phyloP scores from a whole-genome alignment of 2,888 invertebrate genomes.

The Ectemnius cavifrons region DNA sequence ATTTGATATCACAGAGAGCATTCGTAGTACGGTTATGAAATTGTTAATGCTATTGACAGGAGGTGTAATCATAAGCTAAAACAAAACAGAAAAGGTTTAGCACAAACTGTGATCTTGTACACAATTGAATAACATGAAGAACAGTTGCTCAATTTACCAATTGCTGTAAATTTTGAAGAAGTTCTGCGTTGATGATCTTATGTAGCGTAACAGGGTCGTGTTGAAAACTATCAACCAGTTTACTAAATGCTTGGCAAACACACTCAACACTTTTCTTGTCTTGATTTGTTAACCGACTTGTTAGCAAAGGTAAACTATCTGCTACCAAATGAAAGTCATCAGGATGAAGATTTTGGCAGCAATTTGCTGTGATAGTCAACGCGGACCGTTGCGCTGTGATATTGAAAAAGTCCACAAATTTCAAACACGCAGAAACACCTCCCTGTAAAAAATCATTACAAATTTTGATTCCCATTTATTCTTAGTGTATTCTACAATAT shows the following conservation, averaged over 20 bases:
- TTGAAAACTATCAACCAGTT: slow-evolving; percentile 97
- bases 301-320: slow-evolving; percentile 92
- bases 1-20: slow-evolving; percentile 97
- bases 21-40: slow-evolving; percentile 96
- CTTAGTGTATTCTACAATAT: slow-evolving; percentile 1
- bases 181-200: slow-evolving; percentile 94
- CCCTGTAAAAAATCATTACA: slow-evolving; percentile 80
- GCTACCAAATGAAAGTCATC: slow-evolving; percentile 97
- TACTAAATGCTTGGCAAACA: slow-evolving; percentile 96
- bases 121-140: slow-evolving; percentile 53
- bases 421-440: slow-evolving; percentile 97
- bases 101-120: neutral
- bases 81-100: slow-evolving; percentile 21
- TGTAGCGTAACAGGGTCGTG: slow-evolving; percentile 93
- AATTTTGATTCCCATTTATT: slow-evolving; percentile 7
- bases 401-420: slow-evolving; percentile 98
- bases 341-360: slow-evolving; percentile 94
- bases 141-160: slow-evolving; percentile 80
- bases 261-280: slow-evolving; percentile 99
- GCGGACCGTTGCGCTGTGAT: slow-evolving; percentile 98
- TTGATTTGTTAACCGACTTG: slow-evolving; percentile 88
- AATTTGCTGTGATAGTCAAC: slow-evolving; percentile 97
- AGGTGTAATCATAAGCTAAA: slow-evolving; percentile 93
- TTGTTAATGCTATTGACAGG: slow-evolving; percentile 96
- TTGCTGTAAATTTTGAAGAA: slow-evolving; percentile 96